phyloP scores from a whole-genome alignment of 2,888 invertebrate genomes.

The Muscina levida region DNA sequence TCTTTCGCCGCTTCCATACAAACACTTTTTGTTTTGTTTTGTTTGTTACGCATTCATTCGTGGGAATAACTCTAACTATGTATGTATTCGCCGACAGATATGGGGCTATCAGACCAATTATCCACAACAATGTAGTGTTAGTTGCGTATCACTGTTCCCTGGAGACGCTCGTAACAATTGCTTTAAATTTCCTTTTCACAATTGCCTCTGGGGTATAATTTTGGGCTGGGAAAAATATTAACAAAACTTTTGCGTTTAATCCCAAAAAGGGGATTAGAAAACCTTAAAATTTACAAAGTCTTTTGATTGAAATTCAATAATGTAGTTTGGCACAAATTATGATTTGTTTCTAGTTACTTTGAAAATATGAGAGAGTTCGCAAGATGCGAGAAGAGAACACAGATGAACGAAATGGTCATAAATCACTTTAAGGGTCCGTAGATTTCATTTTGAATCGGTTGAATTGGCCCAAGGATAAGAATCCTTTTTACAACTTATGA shows the following conservation, averaged over 20 bases:
- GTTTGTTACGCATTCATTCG: not conserved
- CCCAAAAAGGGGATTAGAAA: not conserved
- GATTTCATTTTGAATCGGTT: not conserved
- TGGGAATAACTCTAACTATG: slow-evolving; percentile 9
- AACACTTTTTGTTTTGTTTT: not conserved
- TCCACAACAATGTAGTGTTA: slow-evolving; percentile 38
- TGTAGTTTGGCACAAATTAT: not conserved
- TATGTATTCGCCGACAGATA: slow-evolving; percentile 9
- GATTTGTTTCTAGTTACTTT: not conserved
- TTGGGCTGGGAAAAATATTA: not conserved
- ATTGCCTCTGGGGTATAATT: slow-evolving; percentile 46
- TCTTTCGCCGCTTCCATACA: not conserved
- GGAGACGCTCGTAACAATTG: slow-evolving; percentile 50
- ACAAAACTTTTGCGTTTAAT: not conserved
- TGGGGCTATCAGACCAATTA: slow-evolving; percentile 46
- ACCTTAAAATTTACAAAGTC: slow-evolving; percentile 5
- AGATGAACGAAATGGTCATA: too few relatives aligned
- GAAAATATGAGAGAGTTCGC: not conserved
- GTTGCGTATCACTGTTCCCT: slow-evolving; percentile 31
- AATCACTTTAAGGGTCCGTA: too few relatives aligned
- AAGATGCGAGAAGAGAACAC: not conserved
- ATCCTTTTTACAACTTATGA: not conserved
- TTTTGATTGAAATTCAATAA: slow-evolving; percentile 9
- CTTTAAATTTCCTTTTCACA: slow-evolving; percentile 26
- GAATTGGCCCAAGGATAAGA: too few relatives aligned